Evolutionary conservation across 1,140 invertebrate species (phyloP).

Genomic region (Anoplophora glabripennis): DNA sequence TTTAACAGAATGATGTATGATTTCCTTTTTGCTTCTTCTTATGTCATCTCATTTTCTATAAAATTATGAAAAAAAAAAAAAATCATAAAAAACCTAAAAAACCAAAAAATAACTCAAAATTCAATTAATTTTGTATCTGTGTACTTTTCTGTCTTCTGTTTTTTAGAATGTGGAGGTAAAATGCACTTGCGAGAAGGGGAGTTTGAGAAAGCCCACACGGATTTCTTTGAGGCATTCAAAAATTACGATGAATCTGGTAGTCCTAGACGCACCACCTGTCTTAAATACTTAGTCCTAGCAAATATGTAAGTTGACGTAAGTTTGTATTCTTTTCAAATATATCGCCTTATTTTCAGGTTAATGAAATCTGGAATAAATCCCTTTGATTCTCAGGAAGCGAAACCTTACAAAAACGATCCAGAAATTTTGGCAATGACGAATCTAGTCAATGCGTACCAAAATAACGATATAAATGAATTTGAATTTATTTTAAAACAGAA

Average conservation of each 20-base stretch:
- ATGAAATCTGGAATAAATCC: slow-evolving; percentile 99
- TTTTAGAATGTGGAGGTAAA: slow-evolving; percentile 93
- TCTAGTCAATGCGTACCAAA: slow-evolving; percentile 96
- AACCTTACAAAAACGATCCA: slow-evolving; percentile 99
- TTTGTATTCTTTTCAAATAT: background rate
- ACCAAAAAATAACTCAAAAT: too few species aligned
- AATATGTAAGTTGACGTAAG: slow-evolving; percentile 74
- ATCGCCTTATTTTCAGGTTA: slow-evolving; percentile 49
- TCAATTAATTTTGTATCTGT: too few species aligned
- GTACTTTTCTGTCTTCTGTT: slow-evolving; percentile 4
- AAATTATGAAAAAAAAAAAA: too few species aligned
- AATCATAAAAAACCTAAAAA: too few species aligned
- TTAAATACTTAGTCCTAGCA: slow-evolving; percentile 97
- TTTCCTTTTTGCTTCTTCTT: too few species aligned
- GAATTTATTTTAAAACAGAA: slow-evolving; percentile 95
- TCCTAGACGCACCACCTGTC: slow-evolving; percentile 91
- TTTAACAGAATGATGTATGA: too few species aligned
- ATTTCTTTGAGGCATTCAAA: slow-evolving; percentile 99
- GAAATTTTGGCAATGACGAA: slow-evolving; percentile 99
- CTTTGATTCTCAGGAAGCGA: slow-evolving; percentile 99
- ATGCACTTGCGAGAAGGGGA: slow-evolving; percentile 99
- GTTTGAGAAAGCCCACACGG: slow-evolving; percentile 98
- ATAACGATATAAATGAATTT: slow-evolving; percentile 99
- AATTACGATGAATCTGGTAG: slow-evolving; percentile 99
- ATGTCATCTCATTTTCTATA: too few species aligned